Evolutionary conservation across 30 jellyfish, hydroid and myxozoan genomes (phyloP).

Genomic region (Aurelia coerulea): DNA sequence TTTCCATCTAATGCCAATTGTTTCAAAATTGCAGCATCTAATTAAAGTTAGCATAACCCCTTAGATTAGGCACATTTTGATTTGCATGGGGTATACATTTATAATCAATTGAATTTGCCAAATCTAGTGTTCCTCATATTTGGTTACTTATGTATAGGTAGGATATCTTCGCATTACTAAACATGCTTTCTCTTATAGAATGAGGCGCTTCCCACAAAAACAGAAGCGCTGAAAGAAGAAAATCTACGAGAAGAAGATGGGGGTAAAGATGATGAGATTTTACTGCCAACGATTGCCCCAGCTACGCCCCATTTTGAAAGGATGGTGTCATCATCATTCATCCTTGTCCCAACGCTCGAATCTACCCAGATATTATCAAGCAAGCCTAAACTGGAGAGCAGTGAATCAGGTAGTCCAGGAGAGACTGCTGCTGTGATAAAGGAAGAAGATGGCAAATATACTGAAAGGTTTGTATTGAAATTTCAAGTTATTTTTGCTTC

Average conservation of each 20-base stretch:
- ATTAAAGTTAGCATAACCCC: too few species aligned
- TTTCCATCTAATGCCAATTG: too few species aligned
- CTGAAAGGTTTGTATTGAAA: too few species aligned
- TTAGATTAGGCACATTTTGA: too few species aligned
- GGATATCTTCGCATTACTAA: too few species aligned
- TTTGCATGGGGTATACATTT: too few species aligned
- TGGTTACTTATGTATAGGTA: too few species aligned
- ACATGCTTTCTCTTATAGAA: constrained; percentile 19
- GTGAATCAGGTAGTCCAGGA: not conserved
- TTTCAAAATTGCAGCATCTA: too few species aligned
- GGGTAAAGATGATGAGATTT: constrained; percentile 13
- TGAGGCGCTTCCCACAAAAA: not conserved
- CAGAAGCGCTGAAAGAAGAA: constrained; percentile 1
- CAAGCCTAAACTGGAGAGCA: too few species aligned
- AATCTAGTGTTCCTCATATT: too few species aligned
- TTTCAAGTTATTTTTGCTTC: too few species aligned
- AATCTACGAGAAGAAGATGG: constrained; percentile 24
- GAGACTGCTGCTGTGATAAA: not conserved
- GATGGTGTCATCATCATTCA: constrained; percentile 23
- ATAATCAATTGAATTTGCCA: too few species aligned
- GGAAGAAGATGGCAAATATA: not conserved
- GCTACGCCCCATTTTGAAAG: constrained; percentile 89
- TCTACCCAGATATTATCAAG: not conserved
- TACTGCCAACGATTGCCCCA: constrained; percentile 95
- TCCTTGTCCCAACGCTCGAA: constrained; percentile 22